Evolutionary conservation across 2,888 invertebrate species (phyloP), one percentile per base, ranked within the genome.

Genomic region (Plebejus anna): DNA sequence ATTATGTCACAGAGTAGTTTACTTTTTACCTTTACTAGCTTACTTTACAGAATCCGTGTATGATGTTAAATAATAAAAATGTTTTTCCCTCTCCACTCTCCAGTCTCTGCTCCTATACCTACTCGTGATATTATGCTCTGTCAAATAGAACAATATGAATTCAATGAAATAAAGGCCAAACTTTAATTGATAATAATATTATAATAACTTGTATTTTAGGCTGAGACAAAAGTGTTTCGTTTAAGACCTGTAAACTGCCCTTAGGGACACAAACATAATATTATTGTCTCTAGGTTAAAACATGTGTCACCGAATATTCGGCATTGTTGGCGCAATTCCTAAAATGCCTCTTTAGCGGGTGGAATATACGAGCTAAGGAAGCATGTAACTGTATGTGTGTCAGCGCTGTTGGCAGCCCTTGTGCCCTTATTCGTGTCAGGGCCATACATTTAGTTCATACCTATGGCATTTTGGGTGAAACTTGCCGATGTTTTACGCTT

Each of bases 351-450:
- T 32, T 66, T 66, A 66, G 66, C 66, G 22, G 66, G 66, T 32
- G 32, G 32, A 66, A 66, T 36, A 66, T 36, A 66, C 66, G 66
- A 66, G 66, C 66, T 66, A 32, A 66, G 66, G 66, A 66, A 32
- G 66, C 32, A 36, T 66, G 16, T 66, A 28, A 59, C 59, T 59
- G 59, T 66, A 32, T 32, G 66, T 66, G 13, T 66, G 66, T 32
- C 32, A 32, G 66, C 11, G 66, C 66, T 22, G 32, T 66, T 32
- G 32, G 66, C 32, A 66, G 66, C 66, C 66, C 66, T 66, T 32
- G 9, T 36, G 66, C 66, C 66, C 66, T 66, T 4, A 66, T 66
- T 66, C 66, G 66, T 66, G 66, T 66, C 66, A 66, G 66, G 66
- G 66, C 66, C 66, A 16, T 32, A 32, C 32, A 36, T 66, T 66